Percentiles rank a stretch among this genome's conserved stretches.
phyloP scores from a whole-genome alignment of 1,140 invertebrate species.

The Cotesia vestalis region DNA sequence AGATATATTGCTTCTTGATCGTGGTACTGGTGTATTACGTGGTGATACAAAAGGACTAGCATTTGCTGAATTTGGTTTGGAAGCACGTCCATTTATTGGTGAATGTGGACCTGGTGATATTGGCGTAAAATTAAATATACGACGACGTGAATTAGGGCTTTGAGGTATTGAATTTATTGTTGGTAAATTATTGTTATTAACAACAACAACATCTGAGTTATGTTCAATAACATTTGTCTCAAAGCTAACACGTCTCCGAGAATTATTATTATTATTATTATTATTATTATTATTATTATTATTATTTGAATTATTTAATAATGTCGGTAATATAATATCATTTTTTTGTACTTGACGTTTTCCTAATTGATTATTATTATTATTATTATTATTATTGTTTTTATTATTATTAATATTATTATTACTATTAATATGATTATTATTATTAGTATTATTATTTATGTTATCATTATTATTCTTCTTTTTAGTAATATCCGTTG shows the following conservation, averaged over 20 bases:
- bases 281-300: conserved; percentile 1
- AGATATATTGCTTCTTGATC: conserved; percentile 62
- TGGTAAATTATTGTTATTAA: conserved; percentile 39
- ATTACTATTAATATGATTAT: conserved; percentile 36
- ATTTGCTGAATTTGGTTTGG: conserved; percentile 68
- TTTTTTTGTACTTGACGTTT: conserved; percentile 47
- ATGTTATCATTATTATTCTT: no score
- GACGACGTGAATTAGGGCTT: conserved; percentile 73
- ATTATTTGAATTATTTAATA: conserved; percentile 52
- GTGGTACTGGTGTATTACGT: conserved; percentile 76
- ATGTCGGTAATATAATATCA: conserved; percentile 56
- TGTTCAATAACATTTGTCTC: conserved; percentile 66
- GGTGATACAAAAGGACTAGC: conserved; percentile 88
- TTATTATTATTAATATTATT: conserved; percentile 2
- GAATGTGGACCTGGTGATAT: conserved; percentile 79
- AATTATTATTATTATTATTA: conserved; percentile 33
- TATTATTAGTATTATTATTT: no score
- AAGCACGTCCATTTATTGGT: conserved; percentile 65
- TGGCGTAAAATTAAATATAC: conserved; percentile 85
- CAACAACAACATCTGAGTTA: background rate
- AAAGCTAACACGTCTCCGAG: conserved; percentile 70
- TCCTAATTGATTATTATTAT: conserved; percentile 37
- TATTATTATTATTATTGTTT: conserved; percentile 37
- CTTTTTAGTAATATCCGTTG: no score
- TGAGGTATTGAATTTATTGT: conserved; percentile 67